Conservation (phyloP, 2,113 vertebrate species). For the Mormyrus iriodes region DNA sequence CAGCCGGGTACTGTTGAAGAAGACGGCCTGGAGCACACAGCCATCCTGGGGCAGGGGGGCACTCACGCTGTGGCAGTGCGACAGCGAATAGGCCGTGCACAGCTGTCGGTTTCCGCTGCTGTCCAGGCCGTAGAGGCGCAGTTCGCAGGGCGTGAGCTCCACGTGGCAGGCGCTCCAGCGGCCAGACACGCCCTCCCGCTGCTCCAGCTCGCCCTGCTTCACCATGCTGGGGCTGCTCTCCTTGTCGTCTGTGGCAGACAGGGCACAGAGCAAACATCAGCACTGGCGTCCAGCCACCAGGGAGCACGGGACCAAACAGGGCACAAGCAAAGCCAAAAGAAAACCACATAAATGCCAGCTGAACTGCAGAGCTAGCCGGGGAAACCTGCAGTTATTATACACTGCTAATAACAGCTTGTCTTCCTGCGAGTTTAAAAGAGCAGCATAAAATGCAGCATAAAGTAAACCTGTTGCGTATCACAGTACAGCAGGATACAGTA, state of each 20-base stretch:
- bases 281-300: neutral
- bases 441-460: neutral
- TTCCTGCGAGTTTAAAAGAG: neutral
- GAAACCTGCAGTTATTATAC: neutral
- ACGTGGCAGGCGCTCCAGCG: slow-evolving; percentile 82
- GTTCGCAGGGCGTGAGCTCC: slow-evolving; percentile 80
- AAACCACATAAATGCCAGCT: neutral
- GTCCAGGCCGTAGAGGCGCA: slow-evolving; percentile 81
- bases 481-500: neutral
- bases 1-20: slow-evolving; percentile 79
- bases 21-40: slow-evolving; percentile 74
- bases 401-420: neutral
- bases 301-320: neutral
- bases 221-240: slow-evolving; percentile 70
- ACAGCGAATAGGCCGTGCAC: slow-evolving; percentile 73
- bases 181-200: slow-evolving; percentile 72
- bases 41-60: slow-evolving; percentile 69
- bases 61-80: slow-evolving; percentile 80
- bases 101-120: slow-evolving; percentile 81
- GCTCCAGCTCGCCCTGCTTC: slow-evolving; percentile 86
- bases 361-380: neutral
- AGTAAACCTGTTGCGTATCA: neutral
- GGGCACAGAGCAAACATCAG: neutral
- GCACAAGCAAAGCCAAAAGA: neutral
- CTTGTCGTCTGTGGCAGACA: slow-evolving; percentile 66